Conservation (phyloP, 30 jellyfish, hydroid and myxozoan genomes). For the Hydractinia echinata region DNA sequence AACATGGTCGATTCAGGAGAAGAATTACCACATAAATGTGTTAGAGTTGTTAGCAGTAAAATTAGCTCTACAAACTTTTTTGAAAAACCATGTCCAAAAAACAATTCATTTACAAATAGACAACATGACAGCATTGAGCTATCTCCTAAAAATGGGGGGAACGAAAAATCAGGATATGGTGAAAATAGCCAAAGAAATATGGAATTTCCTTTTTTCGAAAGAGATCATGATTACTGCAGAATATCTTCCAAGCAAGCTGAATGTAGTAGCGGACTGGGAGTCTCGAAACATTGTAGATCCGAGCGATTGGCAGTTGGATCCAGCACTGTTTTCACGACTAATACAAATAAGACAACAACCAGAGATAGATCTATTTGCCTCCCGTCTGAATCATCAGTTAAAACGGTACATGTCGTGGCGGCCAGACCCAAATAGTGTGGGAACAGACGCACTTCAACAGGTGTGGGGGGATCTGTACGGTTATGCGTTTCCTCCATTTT, state of each 20-base stretch:
- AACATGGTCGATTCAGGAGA: conserved; percentile 19
- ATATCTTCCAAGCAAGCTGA: conserved; percentile 32
- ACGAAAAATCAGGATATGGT: not conserved
- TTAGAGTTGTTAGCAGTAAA: conserved; percentile 25
- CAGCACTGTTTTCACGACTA: conserved; percentile 17
- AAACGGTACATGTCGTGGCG: too few species aligned
- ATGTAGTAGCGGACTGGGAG: conserved; percentile 33
- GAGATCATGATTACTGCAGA: conserved; percentile 51
- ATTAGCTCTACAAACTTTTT: conserved; percentile 6
- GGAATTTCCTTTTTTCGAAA: conserved; percentile 24
- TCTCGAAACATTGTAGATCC: conserved; percentile 31
- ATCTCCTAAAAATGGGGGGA: conserved; percentile 15
- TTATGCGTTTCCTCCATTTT: conserved; percentile 25
- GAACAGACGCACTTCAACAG: conserved; percentile 14
- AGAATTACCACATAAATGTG: conserved; percentile 13
- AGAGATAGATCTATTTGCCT: conserved; percentile 39
- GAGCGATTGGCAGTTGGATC: conserved; percentile 35
- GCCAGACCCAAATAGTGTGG: conserved; percentile 8
- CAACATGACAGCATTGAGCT: conserved; percentile 23
- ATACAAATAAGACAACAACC: conserved; percentile 2
- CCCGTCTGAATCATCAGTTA: conserved; percentile 20
- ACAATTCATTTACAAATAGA: conserved; percentile 19
- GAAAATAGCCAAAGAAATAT: conserved; percentile 12
- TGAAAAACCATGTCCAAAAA: not conserved
- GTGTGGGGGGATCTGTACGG: not conserved